Conservation (phyloP, 2,888 invertebrate species). For the Choristoneura rosaceana region DNA sequence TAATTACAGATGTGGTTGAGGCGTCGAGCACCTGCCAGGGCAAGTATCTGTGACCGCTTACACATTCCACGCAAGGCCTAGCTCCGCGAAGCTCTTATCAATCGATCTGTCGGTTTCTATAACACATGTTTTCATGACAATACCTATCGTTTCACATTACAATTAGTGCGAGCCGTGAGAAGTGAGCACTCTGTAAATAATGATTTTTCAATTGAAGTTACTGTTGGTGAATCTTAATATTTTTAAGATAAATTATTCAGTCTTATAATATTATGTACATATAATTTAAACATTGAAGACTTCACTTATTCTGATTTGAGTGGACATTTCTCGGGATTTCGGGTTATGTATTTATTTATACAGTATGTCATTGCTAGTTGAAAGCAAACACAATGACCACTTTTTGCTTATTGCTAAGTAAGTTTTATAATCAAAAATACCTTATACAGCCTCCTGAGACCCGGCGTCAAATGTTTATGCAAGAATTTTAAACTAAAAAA, state of each 20-base stretch:
- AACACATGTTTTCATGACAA: constrained; percentile 76
- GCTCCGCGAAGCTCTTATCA: constrained; percentile 78
- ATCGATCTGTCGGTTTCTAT: constrained; percentile 77
- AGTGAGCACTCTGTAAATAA: constrained; percentile 71
- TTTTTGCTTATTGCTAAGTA: background rate
- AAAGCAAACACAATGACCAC: background rate
- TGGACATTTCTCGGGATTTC: background rate
- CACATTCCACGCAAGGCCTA: constrained; percentile 84
- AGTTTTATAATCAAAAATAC: too few species aligned
- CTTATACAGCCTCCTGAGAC: too few species aligned
- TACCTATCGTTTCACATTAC: constrained; percentile 44
- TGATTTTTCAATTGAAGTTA: background rate
- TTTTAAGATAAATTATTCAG: background rate
- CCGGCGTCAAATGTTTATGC: too few species aligned
- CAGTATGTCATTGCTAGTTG: background rate
- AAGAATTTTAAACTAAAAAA: too few species aligned
- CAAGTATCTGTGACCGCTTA: constrained; percentile 84
- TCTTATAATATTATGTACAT: too few species aligned
- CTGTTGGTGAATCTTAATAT: background rate
- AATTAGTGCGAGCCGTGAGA: constrained; percentile 60
- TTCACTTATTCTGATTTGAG: background rate
- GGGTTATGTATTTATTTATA: background rate
- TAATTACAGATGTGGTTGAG: constrained; percentile 45
- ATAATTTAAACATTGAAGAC: background rate
- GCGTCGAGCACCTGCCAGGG: constrained; percentile 75